These are phyloP conservation scores for Empidonax traillii DNA, from an alignment of 2,113 vertebrate species.

Conservation along the genomic window DNA sequence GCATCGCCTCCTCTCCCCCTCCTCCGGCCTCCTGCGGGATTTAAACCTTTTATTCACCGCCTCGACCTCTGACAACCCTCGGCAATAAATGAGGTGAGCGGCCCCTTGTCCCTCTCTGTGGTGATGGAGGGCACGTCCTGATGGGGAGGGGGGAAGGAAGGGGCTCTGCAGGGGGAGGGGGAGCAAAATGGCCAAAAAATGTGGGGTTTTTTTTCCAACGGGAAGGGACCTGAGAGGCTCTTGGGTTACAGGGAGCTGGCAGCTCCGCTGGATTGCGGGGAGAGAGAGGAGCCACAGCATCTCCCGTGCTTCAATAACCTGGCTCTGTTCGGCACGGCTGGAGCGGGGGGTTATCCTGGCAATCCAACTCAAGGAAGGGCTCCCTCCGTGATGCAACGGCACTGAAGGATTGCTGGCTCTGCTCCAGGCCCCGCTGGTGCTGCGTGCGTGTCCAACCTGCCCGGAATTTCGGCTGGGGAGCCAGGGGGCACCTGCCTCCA, in stretches of 20 bases:
- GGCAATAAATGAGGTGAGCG: slow-evolving; percentile 64
- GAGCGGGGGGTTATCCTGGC: not conserved
- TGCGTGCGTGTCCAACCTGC: not conserved
- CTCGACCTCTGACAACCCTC: not conserved
- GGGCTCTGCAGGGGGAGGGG: not conserved
- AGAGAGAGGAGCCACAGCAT: not conserved
- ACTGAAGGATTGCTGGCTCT: not conserved
- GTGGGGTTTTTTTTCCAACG: not conserved
- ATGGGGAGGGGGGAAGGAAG: not conserved
- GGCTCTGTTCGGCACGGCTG: accelerated
- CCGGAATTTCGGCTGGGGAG: not conserved
- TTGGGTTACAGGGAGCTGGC: not conserved
- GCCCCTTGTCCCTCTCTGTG: not conserved
- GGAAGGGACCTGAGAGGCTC: not conserved
- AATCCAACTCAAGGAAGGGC: not conserved
- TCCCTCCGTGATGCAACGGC: slow-evolving; percentile 21
- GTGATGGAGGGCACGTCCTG: not conserved
- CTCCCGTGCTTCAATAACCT: not conserved
- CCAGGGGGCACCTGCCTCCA: not conserved
- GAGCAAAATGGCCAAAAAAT: not conserved
- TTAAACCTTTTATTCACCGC: not conserved
- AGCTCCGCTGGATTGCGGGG: not conserved
- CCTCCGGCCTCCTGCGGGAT: not conserved
- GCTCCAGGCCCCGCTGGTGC: not conserved
- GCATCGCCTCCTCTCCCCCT: not conserved